Evolutionary conservation across 2,888 invertebrate genomes (phyloP), one percentile per base, ranked within the genome.

Genomic region (Drosophila rubida): DNA sequence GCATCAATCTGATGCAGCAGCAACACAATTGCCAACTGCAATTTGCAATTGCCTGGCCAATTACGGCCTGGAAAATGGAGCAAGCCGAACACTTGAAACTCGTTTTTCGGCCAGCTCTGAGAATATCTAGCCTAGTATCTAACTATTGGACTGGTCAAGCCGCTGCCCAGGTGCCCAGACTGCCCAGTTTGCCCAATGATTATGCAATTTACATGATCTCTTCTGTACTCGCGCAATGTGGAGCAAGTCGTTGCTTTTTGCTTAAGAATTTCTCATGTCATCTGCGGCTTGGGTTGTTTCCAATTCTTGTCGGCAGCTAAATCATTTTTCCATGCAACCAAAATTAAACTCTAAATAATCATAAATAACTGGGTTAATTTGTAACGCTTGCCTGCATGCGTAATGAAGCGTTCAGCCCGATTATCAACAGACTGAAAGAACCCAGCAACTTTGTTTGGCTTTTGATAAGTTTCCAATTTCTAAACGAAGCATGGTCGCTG

Each of bases 341-440:
- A 82, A 71, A 71, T 65, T 63, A 49, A 73, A 68, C 54, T 37
- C 68, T 68, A 69, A 81, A 88, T 81, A 85, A 77, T 87, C 85
- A 81, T 85, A 81, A 87, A 85, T 85, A 88, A 88, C 82, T 88
- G 83, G 84, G 84, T 88, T 88, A 88, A 87, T 85, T 87, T 88
- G 88, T 84, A 87, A 88, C 89, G 89, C 84, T 88, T 77, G 77
- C 66, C 41, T 78, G 84, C 81, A 84, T 88, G 87, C 65, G 70
- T 73, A 85, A 85, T 85, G 87, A 85, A 85, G 69, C 88, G 79
- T 85, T 81, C 70, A 84, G 65, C 82, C 79, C 82, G 74, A 83
- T 80, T 80, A 75, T 57, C n/a, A 64, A 35, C 23, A 37, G 23
- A 16, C 50, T 25, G 11, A 32, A n/a, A 32, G 32, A 32, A 32